Evolutionary conservation across 2,797 vertebrate genomes (phyloP).

Genomic region (Oceanodroma leucorhoa): DNA sequence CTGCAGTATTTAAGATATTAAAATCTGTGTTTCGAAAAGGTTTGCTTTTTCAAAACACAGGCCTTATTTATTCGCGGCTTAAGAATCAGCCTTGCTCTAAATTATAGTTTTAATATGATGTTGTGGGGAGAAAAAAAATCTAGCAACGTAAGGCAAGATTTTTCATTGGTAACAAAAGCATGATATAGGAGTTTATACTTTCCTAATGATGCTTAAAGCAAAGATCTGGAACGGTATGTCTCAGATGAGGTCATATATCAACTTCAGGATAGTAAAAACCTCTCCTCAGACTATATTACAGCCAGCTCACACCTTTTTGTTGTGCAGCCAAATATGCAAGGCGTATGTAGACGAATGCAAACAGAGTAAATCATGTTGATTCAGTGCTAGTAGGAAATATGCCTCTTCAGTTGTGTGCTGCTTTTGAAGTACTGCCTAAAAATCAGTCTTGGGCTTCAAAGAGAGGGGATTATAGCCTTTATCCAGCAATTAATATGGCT

Average conservation of each 20-base stretch:
- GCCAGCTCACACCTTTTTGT: constrained; percentile 75
- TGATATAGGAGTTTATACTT: constrained; percentile 59
- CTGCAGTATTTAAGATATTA: constrained; percentile 53
- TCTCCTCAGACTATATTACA: constrained; percentile 67
- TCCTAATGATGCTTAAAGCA: constrained; percentile 72
- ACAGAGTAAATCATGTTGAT: constrained; percentile 77
- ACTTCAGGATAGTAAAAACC: constrained; percentile 67
- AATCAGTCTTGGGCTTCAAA: constrained; percentile 92
- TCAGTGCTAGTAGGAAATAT: constrained; percentile 75
- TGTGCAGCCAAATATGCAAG: constrained; percentile 77
- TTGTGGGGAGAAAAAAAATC: background rate
- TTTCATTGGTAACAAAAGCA: constrained; percentile 55
- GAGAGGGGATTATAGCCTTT: constrained; percentile 91
- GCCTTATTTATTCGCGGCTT: constrained; percentile 57
- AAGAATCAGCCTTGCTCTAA: constrained; percentile 40
- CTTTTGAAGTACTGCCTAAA: constrained; percentile 88
- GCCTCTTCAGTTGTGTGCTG: constrained; percentile 77
- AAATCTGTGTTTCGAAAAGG: constrained; percentile 35
- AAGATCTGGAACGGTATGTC: constrained; percentile 68
- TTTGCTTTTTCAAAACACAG: constrained; percentile 46
- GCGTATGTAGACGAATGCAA: constrained; percentile 72
- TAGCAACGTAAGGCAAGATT: background rate
- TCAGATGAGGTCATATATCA: constrained; percentile 73
- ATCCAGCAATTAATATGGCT: constrained; percentile 97
- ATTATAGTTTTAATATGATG: constrained; percentile 67